Evolutionary conservation across 2,113 vertebrate genomes (phyloP), one percentile per base, ranked within the genome.

Genomic region (Microcebus tavaratra): DNA sequence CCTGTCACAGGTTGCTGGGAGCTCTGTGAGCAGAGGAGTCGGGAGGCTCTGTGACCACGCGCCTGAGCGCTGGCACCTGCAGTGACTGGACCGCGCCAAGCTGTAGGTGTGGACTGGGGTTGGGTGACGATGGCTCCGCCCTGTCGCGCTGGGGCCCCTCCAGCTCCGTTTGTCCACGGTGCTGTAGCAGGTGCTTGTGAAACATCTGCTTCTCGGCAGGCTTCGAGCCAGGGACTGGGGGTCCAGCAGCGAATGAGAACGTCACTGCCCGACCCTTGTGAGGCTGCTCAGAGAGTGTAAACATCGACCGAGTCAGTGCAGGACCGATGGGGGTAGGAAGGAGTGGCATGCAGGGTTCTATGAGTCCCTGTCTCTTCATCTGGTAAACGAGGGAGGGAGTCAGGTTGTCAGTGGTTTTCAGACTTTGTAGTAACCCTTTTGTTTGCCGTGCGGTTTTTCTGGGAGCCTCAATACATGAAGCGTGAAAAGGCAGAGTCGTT

Each of bases 51-150:
- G 78, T 76, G 12, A 25, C 31, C 2, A 21, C 78, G 34, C 0
- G 29, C 72, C 79, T 0, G 0, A 82, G 31, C 79, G 42, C 2
- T 0, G 7, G 17, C 34, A 8, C 57, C 87, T 85, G 79, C 59
- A 14, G 1, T 78, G 17, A 67, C 73, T 59, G 67, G 80, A 50
- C 53, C 70, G 48, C 0, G 0, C 27, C 11, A 17, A 72, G 90
- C n/a, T 1, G 5, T 13, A 15, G 76, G 63, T 0, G 4, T 29
- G 79, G 72, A 21, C 4, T 13, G 7, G 31, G 42, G 18, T 25
- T 80, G 80, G 65, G 85, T 85, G 15, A 85, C 18, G 2, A 0
- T 34, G 70, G 53, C 81, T 72, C 53, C 75, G 63, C 10, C 14
- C 18, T 25, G 48, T 27, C 0, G 4, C 0, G 0, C 29, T 50